These are phyloP conservation scores for Leucophenga montana DNA, from an alignment of 2,888 invertebrate genomes.

Conservation along the genomic window DNA sequence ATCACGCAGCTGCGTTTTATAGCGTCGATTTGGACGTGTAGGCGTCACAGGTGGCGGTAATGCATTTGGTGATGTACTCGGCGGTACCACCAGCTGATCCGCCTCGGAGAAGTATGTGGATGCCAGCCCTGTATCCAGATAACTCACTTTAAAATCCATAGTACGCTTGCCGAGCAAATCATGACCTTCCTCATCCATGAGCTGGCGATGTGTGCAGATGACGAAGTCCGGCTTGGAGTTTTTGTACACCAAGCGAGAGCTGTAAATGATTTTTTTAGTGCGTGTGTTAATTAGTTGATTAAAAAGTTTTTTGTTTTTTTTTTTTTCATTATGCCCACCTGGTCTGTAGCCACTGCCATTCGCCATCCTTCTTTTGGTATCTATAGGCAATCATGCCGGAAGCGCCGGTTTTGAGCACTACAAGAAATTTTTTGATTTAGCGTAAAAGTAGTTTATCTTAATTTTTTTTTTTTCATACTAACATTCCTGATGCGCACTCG, in stretches of 20 bases:
- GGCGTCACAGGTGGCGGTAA: slow-evolving; percentile 79
- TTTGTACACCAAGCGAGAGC: slow-evolving; percentile 97
- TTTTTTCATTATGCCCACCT: slow-evolving; percentile 64
- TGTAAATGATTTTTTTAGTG: slow-evolving; percentile 69
- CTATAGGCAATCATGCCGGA: slow-evolving; percentile 99
- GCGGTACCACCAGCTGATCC: slow-evolving; percentile 82
- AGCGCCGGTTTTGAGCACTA: slow-evolving; percentile 98
- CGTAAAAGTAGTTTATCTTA: neutral
- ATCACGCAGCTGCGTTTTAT: slow-evolving; percentile 94
- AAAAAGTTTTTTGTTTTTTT: neutral
- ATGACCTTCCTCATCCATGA: slow-evolving; percentile 99
- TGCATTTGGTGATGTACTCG: slow-evolving; percentile 75
- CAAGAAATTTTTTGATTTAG: slow-evolving; percentile 6
- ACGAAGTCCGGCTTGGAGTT: slow-evolving; percentile 99
- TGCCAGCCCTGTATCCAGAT: slow-evolving; percentile 93
- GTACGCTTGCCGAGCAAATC: slow-evolving; percentile 97
- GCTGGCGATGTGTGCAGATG: slow-evolving; percentile 97
- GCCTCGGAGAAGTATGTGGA: slow-evolving; percentile 92
- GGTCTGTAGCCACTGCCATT: slow-evolving; percentile 99
- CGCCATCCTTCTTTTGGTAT: slow-evolving; percentile 93
- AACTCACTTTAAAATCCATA: slow-evolving; percentile 98
- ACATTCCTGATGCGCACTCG: slow-evolving; percentile 99
- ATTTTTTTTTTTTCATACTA: slow-evolving; percentile 73
- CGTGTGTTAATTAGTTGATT: neutral
- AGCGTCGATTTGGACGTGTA: slow-evolving; percentile 88